Evolutionary conservation across 2,113 vertebrate species (phyloP).

Genomic region (Clinocottus analis): DNA sequence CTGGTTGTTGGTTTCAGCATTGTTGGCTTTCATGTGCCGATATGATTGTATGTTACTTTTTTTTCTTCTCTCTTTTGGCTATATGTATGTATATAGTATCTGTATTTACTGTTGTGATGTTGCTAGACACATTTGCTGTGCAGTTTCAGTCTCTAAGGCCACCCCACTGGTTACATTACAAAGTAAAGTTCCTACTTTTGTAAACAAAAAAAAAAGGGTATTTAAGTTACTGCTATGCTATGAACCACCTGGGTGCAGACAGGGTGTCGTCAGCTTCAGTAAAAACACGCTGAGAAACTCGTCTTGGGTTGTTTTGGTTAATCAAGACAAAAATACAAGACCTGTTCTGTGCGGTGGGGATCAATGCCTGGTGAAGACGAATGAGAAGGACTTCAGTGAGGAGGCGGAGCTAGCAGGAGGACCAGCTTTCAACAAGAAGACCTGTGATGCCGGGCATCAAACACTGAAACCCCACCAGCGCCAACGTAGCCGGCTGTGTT

Average conservation of each 20-base stretch:
- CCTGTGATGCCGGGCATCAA: neutral
- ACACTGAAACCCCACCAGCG: neutral
- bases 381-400: conserved; percentile 20
- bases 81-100: neutral
- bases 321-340: conserved; percentile 5
- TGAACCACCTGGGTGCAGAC: neutral
- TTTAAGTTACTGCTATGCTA: neutral
- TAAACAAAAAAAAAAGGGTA: neutral
- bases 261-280: neutral
- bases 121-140: neutral
- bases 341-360: neutral
- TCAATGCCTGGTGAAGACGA: conserved; percentile 14
- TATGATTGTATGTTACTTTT: neutral
- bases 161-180: neutral
- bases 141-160: neutral
- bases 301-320: conserved; percentile 8
- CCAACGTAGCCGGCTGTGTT: too few relatives aligned
- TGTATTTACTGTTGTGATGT: neutral
- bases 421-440: conserved; percentile 1
- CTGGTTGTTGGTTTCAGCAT: neutral
- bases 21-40: neutral
- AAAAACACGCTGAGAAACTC: neutral
- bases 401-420: neutral
- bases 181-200: neutral
- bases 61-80: neutral